Evolutionary conservation across 2,113 vertebrate species (phyloP), one percentile per base, ranked within the genome.

Genomic region (Bos indicus): DNA sequence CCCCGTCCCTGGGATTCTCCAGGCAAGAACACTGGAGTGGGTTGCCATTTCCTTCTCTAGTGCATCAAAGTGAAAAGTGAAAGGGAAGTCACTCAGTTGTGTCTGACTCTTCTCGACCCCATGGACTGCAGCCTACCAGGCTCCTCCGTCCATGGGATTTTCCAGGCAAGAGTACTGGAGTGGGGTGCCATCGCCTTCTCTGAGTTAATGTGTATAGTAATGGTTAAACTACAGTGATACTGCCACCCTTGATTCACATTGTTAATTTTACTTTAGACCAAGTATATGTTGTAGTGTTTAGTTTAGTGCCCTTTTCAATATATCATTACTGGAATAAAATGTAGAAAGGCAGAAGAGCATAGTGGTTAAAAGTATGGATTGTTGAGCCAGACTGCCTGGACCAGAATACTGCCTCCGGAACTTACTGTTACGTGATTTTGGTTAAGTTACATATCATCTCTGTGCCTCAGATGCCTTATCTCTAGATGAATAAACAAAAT

Each of bases 181-280:
- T 62, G 26, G 59, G 59, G 59, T 62, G 59, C 59, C 59, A 62
- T 15, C 1, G 28, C 28, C 28, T 62, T 30, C 28, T 62, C 59
- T 0, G 1, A n/a, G 33, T 93, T 90, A 83, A 52, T 80, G 3
- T 51, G 71, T 83, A 4, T 87, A 77, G 26, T 83, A 36, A 67
- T 92, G 54, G 30, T 87, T 97, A 74, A 46, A 88, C 25, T 84
- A 2, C 78, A 92, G 52, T 9, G 87, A 88, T 7, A 51, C 4
- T 57, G 25, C 92, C 74, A 52, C 36, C 67, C 19, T 30, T 83
- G 36, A 67, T 87, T 94, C 26, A 80, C 15, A 78, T 48, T 60
- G 48, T 82, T 87, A 88, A 46, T 81, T 95, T 87, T 95, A 89
- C 51, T 85, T 36, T n/a, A 94, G 40, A 77, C n/a, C 46, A 96